Evolutionary conservation across 2,888 invertebrate species (phyloP).

Genomic region (Chloroclystis v-ata): DNA sequence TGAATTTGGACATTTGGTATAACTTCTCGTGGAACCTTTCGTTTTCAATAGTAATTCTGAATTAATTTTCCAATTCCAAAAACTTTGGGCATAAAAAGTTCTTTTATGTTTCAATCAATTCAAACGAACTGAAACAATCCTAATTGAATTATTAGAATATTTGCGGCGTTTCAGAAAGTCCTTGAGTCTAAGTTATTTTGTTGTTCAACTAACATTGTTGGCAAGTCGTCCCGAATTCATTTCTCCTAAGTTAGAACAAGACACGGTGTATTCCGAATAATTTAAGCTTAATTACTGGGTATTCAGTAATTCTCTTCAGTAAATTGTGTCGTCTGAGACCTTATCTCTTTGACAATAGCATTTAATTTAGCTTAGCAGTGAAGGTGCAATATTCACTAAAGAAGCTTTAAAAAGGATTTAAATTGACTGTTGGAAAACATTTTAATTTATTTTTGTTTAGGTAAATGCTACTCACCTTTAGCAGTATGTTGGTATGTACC

Average conservation of each 20-base stretch:
- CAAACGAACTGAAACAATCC: too few relatives aligned
- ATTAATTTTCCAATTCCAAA: background rate
- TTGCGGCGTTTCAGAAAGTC: background rate
- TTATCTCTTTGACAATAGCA: slow-evolving; percentile 12
- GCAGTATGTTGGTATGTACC: too few relatives aligned
- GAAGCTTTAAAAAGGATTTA: too few relatives aligned
- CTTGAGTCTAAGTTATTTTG: background rate
- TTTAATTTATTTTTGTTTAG: too few relatives aligned
- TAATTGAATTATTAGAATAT: background rate
- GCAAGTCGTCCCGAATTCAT: slow-evolving; percentile 7
- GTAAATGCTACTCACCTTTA: too few relatives aligned
- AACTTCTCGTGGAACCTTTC: too few relatives aligned
- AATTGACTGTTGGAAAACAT: too few relatives aligned
- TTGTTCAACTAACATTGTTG: slow-evolving; percentile 6
- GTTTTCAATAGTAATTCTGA: too few relatives aligned
- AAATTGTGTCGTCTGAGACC: slow-evolving; percentile 6
- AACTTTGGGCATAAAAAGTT: background rate
- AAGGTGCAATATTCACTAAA: too few relatives aligned
- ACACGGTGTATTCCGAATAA: slow-evolving; percentile 20
- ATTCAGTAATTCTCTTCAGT: slow-evolving; percentile 7
- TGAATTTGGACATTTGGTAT: too few relatives aligned
- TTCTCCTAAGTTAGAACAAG: slow-evolving; percentile 12
- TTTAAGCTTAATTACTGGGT: slow-evolving; percentile 19
- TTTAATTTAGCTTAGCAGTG: slow-evolving; percentile 10
- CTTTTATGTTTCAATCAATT: background rate